Conservation (phyloP, 1,140 invertebrate species). For the Atta cephalotes region DNA sequence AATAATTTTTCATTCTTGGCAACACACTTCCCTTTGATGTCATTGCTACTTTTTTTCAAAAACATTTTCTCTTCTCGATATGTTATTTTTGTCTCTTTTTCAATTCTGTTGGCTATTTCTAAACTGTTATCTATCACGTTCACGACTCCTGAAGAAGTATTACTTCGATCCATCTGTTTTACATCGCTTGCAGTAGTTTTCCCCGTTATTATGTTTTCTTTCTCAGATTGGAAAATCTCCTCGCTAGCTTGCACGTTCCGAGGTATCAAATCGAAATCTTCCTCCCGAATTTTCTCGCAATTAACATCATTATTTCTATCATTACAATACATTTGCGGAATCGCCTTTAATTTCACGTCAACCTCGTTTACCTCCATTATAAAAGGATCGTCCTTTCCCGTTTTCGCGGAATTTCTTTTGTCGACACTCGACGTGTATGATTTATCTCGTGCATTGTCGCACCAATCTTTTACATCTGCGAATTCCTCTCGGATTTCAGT, state of each 20-base stretch:
- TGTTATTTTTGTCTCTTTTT: constrained; percentile 4
- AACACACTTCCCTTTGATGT: neutral
- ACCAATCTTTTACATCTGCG: neutral
- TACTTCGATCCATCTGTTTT: constrained; percentile 27
- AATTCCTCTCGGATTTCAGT: constrained; percentile 36
- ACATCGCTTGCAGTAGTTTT: neutral
- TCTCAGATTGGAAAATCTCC: constrained; percentile 11
- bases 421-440: constrained; percentile 8
- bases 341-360: constrained; percentile 20
- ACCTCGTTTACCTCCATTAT: neutral
- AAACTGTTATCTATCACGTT: neutral
- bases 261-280: constrained; percentile 1
- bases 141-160: neutral
- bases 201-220: neutral
- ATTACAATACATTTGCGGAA: neutral
- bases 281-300: neutral
- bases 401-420: neutral
- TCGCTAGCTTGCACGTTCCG: too few species aligned
- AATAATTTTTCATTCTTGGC: constrained; percentile 1
- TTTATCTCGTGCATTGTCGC: constrained; percentile 24
- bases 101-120: neutral
- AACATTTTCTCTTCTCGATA: neutral
- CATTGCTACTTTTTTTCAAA: neutral
- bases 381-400: constrained; percentile 3
- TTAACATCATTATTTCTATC: constrained; percentile 25